Evolutionary conservation across 2,113 vertebrate species (phyloP).

Genomic region (Xenus cinereus): DNA sequence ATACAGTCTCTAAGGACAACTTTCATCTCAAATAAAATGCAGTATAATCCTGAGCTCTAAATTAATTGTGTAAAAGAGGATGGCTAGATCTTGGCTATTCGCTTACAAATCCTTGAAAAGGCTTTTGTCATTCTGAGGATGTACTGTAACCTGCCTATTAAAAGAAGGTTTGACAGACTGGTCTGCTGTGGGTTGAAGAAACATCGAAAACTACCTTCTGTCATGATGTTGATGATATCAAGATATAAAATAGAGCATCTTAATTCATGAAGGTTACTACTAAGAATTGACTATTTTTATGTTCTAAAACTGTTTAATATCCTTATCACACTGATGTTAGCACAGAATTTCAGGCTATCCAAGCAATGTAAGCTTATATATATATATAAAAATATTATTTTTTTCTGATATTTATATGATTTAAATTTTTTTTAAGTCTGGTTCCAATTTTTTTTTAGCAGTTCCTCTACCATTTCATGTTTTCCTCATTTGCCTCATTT

Average conservation of each 20-base stretch:
- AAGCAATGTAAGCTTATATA: neutral
- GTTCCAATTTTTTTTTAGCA: neutral
- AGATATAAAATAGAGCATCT: neutral
- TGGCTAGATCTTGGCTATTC: neutral
- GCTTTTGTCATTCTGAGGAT: neutral
- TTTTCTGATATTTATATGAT: neutral
- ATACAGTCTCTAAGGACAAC: neutral
- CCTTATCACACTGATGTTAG: neutral
- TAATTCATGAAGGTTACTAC: neutral
- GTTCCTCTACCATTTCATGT: neutral
- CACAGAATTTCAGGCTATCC: neutral
- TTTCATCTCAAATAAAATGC: slow-evolving; percentile 2
- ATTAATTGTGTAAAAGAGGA: neutral
- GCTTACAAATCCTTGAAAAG: neutral
- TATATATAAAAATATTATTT: neutral
- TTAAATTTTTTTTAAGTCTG: neutral
- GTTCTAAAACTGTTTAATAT: neutral
- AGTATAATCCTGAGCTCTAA: neutral
- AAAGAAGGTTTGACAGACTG: neutral
- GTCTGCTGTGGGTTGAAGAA: neutral
- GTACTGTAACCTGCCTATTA: neutral
- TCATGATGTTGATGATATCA: neutral
- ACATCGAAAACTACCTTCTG: neutral
- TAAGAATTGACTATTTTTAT: neutral
- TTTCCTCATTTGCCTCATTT: neutral